Evolutionary conservation across 2,113 vertebrate species (phyloP).

Genomic region (Glaucidium brasilianum): DNA sequence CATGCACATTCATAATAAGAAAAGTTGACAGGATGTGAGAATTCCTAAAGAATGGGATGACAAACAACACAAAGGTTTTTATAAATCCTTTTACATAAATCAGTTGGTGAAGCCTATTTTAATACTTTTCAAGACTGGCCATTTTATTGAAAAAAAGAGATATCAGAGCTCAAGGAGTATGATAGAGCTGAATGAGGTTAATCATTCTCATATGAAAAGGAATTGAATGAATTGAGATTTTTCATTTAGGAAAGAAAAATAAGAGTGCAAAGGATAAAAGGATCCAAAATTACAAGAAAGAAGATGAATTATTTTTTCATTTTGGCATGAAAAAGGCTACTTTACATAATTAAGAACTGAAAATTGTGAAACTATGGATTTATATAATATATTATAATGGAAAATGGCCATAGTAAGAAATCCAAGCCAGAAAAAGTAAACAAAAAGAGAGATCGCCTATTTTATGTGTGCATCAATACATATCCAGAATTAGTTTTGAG

Average conservation of each 20-base stretch:
- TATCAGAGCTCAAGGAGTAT: neutral
- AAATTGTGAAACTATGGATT: neutral
- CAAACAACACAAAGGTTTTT: neutral
- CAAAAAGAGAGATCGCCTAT: neutral
- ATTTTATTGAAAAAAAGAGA: neutral
- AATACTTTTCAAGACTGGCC: neutral
- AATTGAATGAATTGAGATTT: neutral
- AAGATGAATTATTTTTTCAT: neutral
- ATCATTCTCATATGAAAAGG: neutral
- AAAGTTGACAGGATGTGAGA: neutral
- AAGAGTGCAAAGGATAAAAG: neutral
- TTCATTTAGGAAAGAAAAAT: neutral
- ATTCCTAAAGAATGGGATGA: neutral
- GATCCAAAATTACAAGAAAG: neutral
- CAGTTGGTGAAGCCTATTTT: neutral
- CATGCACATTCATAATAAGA: neutral
- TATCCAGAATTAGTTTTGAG: neutral
- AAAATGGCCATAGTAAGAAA: neutral
- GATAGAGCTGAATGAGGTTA: neutral
- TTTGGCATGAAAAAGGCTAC: neutral
- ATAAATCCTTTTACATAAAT: neutral
- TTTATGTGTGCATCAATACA: neutral
- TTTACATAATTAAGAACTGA: neutral
- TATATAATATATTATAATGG: neutral
- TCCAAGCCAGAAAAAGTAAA: neutral